Conservation (phyloP, 1,140 invertebrate genomes). For the Odontomachus brunneus region DNA sequence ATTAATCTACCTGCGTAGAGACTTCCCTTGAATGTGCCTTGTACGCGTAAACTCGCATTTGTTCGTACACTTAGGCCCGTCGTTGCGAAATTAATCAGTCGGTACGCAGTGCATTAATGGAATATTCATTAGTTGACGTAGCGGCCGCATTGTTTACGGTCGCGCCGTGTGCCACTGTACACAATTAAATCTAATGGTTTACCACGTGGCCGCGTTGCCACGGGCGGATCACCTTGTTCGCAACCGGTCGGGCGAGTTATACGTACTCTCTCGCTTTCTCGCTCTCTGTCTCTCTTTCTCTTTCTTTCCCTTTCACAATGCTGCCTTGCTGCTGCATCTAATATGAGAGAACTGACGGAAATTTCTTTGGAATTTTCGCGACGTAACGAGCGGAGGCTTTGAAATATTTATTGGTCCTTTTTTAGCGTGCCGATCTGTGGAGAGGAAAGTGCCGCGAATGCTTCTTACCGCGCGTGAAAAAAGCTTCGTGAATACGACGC, state of each 20-base stretch:
- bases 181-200: conserved; percentile 59
- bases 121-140: conserved; percentile 56
- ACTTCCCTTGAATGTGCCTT: conserved; percentile 3
- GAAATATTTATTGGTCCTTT: conserved; percentile 9
- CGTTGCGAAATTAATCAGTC: conserved; percentile 57
- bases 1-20: conserved; percentile 31
- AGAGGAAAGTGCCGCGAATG: background rate
- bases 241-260: conserved; percentile 33
- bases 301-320: too few species aligned
- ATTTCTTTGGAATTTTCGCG: background rate
- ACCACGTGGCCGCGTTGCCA: conserved; percentile 15
- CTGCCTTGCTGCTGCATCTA: background rate
- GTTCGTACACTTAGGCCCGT: conserved; percentile 39
- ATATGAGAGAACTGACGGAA: background rate
- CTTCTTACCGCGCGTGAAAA: background rate
- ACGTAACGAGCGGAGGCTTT: background rate
- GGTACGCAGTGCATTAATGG: conserved; percentile 51
- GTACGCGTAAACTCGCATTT: conserved; percentile 18
- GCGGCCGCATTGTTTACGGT: conserved; percentile 47
- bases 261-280: too few species aligned
- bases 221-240: conserved; percentile 35
- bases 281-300: too few species aligned
- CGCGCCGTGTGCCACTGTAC: conserved; percentile 8
- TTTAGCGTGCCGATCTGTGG: background rate
- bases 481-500: background rate